Conservation (phyloP, 64 coral and sea anemone genomes). For the Montipora foliosa region DNA sequence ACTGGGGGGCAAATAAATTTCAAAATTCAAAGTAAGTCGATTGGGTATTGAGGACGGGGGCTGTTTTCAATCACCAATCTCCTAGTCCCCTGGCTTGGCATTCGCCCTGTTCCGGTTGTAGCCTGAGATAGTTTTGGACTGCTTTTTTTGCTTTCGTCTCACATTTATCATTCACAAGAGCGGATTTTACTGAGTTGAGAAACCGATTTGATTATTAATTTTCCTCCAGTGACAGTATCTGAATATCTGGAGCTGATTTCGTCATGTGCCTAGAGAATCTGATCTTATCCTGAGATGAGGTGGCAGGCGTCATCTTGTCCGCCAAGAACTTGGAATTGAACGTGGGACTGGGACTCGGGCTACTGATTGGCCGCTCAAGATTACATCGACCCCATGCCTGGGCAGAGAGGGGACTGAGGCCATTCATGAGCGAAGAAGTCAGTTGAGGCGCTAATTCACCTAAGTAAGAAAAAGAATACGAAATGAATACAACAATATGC, state of each 20-base stretch:
- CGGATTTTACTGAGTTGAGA: not conserved
- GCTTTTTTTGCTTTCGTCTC: too few species aligned
- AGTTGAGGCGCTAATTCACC: not conserved
- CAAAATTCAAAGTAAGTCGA: too few species aligned
- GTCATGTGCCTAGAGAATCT: constrained; percentile 73
- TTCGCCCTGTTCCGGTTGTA: too few species aligned
- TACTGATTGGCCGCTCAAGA: constrained; percentile 22
- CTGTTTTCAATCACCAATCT: too few species aligned
- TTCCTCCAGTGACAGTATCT: constrained; percentile 20
- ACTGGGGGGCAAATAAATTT: too few species aligned
- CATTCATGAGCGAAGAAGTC: not conserved
- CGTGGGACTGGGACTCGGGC: not conserved
- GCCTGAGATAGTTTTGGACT: too few species aligned
- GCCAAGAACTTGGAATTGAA: not conserved
- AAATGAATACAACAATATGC: too few species aligned
- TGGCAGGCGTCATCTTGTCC: not conserved
- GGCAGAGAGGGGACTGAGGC: not conserved
- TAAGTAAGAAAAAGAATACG: not conserved
- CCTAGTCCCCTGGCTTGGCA: too few species aligned
- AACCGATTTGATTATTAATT: not conserved
- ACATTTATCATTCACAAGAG: not conserved
- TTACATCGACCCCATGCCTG: not conserved
- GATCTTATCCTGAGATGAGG: not conserved
- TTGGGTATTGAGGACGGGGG: too few species aligned
- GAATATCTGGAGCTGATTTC: constrained; percentile 58